These are phyloP conservation scores for Apis mellifera DNA, from an alignment of 1,140 invertebrate genomes.

Conservation along the genomic window Amel_HAv3.1 CM009943.2:3383501-3384000, in stretches of 20 bases:
- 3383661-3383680: constrained; percentile 19
- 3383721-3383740: constrained; percentile 29
- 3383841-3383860: background rate
- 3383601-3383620: background rate
- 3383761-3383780: background rate
- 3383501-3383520: background rate
- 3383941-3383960: constrained; percentile 25
- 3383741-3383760: constrained; percentile 10
- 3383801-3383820: constrained; percentile 43
- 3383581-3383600: no score
- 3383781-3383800: constrained; percentile 21
- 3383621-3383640: background rate
- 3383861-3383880: constrained; percentile 16
- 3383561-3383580: no score
- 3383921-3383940: constrained; percentile 34
- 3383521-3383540: no score
- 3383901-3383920: constrained; percentile 35
- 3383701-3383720: constrained; percentile 35
- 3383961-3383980: constrained; percentile 49
- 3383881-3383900: constrained; percentile 34
- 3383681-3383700: background rate
- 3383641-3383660: background rate
- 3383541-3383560: background rate
- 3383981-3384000: constrained; percentile 39
- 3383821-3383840: constrained; percentile 20